Percentiles rank a stretch among this genome's conserved stretches.
These are phyloP conservation scores for Patella depressa DNA, from an alignment of 2,888 invertebrate species.

Conservation along the genomic window DNA sequence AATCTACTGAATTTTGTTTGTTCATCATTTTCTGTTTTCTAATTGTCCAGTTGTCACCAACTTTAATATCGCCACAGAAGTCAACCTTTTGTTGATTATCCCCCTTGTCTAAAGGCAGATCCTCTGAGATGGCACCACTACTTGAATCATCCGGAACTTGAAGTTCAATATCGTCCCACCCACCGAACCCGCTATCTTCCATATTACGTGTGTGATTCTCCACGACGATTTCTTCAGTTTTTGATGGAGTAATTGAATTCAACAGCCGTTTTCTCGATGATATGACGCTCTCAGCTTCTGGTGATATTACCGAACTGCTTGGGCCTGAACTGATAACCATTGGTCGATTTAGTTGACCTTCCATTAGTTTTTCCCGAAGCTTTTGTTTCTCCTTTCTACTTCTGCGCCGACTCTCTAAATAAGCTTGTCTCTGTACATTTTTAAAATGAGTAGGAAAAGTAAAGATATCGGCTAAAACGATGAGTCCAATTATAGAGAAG, in stretches of 20 bases:
- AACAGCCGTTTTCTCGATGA: neutral
- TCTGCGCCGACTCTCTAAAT: neutral
- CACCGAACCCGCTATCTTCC: neutral
- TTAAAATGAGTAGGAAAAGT: conserved; percentile 11
- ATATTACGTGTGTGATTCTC: neutral
- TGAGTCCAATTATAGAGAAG: conserved; percentile 15
- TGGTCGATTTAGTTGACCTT: neutral
- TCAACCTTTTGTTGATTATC: neutral
- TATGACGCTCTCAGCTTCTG: neutral
- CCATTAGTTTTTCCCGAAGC: neutral
- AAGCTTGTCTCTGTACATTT: neutral
- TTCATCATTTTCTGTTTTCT: neutral
- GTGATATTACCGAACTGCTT: neutral
- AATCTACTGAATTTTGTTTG: neutral
- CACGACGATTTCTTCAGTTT: neutral
- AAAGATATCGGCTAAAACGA: conserved; percentile 13
- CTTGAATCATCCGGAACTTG: neutral
- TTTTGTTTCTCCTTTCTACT: neutral
- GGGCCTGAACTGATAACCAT: neutral
- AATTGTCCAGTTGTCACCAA: neutral
- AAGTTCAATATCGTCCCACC: conserved; percentile 1
- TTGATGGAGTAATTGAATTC: neutral
- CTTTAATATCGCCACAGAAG: neutral
- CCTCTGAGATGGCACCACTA: neutral
- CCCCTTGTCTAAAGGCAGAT: neutral